Percentiles rank a stretch among this genome's conserved stretches.
Evolutionary conservation across 2,888 invertebrate genomes (phyloP).

Genomic region (Idaea biselata): DNA sequence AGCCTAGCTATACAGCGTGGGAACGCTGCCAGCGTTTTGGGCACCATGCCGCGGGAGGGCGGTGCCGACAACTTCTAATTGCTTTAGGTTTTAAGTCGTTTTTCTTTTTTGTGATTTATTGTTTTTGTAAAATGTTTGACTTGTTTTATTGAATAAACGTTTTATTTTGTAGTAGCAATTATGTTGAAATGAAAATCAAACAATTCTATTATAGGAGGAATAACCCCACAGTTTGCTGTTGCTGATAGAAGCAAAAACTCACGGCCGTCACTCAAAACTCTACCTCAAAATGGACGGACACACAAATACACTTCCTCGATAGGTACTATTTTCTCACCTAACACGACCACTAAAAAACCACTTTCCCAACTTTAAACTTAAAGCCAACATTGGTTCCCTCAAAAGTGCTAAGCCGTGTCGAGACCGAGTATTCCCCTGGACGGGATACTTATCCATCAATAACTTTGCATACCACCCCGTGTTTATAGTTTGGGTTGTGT

Average conservation of each 20-base stretch:
- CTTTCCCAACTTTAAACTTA: constrained; percentile 56
- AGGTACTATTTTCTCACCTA: constrained; percentile 3
- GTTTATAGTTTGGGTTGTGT: constrained; percentile 12
- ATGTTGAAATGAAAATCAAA: no score
- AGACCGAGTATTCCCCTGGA: constrained; percentile 71
- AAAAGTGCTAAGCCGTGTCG: constrained; percentile 80
- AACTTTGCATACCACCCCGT: constrained; percentile 67
- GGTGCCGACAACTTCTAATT: no score
- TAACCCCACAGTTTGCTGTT: no score
- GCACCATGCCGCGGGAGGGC: no score
- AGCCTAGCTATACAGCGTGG: no score
- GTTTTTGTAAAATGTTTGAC: no score
- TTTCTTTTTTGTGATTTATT: no score
- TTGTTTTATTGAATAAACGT: no score
- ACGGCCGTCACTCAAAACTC: constrained; percentile 15
- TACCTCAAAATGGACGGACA: background rate
- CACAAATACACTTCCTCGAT: background rate
- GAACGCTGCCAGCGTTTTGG: no score
- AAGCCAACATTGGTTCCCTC: constrained; percentile 46
- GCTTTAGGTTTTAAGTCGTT: no score
- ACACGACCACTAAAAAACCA: constrained; percentile 42
- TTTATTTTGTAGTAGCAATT: no score
- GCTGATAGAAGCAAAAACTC: background rate
- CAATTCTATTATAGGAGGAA: no score
- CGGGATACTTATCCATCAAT: constrained; percentile 79